Percentiles rank a stretch among this genome's conserved stretches.
Conservation (phyloP, 2,797 vertebrate genomes). For the Acanthurus lineatus region DNA sequence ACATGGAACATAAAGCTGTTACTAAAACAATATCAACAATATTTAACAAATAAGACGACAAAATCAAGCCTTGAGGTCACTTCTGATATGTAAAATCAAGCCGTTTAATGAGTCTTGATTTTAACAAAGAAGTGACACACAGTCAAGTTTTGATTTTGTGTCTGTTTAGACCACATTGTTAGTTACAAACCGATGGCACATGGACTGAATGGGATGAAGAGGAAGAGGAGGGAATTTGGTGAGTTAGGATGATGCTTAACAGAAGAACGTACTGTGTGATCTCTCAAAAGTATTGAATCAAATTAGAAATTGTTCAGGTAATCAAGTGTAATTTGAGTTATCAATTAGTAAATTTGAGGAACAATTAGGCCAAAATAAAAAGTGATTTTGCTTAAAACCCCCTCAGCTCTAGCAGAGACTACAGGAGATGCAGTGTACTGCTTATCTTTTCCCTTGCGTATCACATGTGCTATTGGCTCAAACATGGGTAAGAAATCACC, state of each 20-base stretch:
- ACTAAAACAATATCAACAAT: conserved; percentile 22
- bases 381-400: neutral
- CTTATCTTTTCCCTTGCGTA: conserved; percentile 26
- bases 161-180: conserved; percentile 46
- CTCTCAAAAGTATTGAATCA: neutral
- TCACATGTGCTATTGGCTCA: conserved; percentile 79
- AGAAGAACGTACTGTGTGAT: neutral
- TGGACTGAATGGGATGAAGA: conserved; percentile 66
- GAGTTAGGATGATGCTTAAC: conserved; percentile 1
- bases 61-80: conserved; percentile 71
- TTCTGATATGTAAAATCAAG: conserved; percentile 32
- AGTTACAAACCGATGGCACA: conserved; percentile 77
- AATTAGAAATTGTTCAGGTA: conserved; percentile 3
- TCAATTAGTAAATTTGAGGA: neutral
- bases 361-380: neutral
- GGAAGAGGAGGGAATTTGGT: conserved; percentile 46
- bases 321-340: neutral
- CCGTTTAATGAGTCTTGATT: conserved; percentile 20
- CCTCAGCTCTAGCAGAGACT: neutral
- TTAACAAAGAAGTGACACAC: conserved; percentile 25
- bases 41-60: conserved; percentile 45
- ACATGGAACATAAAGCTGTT: conserved; percentile 19
- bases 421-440: neutral
- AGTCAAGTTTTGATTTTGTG: conserved; percentile 70
- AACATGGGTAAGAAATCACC: conserved; percentile 61